Conservation (phyloP, 30 jellyfish, hydroid and myxozoan species). For the Catostylus mosaicus region DNA sequence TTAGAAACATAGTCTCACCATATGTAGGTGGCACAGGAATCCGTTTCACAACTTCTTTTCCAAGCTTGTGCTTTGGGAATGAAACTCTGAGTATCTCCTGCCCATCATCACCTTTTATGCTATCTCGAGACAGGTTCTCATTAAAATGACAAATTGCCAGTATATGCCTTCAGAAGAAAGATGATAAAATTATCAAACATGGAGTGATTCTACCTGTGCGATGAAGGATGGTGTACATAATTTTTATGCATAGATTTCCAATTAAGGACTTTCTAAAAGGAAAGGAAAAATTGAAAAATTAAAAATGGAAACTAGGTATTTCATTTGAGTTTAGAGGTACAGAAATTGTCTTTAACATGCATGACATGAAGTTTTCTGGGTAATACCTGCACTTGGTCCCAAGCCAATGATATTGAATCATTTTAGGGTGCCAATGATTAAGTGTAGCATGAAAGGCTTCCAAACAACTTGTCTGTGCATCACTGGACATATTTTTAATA, state of each 20-base stretch:
- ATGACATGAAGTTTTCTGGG: no score
- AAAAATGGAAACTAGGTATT: no score
- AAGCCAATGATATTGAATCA: neutral
- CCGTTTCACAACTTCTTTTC: conserved; percentile 32
- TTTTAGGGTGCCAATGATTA: neutral
- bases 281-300: no score
- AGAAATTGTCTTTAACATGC: no score
- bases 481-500: neutral
- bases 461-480: neutral
- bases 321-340: no score
- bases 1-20: neutral
- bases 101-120: conserved; percentile 6
- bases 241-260: no score
- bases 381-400: neutral
- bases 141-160: conserved; percentile 38
- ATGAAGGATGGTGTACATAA: no score
- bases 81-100: conserved; percentile 12
- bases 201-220: no score
- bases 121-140: conserved; percentile 36
- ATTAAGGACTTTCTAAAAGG: no score
- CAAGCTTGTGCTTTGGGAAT: conserved; percentile 40
- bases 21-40: conserved; percentile 40
- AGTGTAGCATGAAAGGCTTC: neutral
- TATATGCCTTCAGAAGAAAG: no score
- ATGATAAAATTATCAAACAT: no score